phyloP scores from a whole-genome alignment of 2,888 invertebrate species.

The Helleia helle region DNA sequence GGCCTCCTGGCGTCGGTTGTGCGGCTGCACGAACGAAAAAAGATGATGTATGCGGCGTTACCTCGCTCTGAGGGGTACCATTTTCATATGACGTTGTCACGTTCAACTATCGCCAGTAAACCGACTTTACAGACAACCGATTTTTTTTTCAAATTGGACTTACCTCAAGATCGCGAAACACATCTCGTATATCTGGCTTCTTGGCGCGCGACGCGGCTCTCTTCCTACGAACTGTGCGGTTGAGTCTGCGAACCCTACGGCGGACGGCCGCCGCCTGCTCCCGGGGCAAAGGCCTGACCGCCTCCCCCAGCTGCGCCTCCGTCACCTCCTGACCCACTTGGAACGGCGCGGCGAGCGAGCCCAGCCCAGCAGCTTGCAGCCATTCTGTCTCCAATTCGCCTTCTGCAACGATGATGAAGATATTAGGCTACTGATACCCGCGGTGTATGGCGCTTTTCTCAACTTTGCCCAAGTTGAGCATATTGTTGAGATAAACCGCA shows the following conservation, averaged over 20 bases:
- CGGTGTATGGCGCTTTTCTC: too few species aligned
- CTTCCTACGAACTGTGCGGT: constrained; percentile 80
- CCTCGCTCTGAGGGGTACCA: too few species aligned
- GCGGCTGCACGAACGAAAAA: background rate
- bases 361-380: constrained; percentile 82
- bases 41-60: too few species aligned
- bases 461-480: too few species aligned
- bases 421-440: too few species aligned
- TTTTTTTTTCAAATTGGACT: constrained; percentile 22
- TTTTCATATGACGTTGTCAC: too few species aligned
- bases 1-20: too few species aligned
- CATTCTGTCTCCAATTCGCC: constrained; percentile 86
- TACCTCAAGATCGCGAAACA: constrained; percentile 88
- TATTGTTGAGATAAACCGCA: too few species aligned
- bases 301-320: constrained; percentile 77
- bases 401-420: constrained; percentile 66
- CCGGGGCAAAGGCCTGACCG: constrained; percentile 75
- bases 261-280: constrained; percentile 86
- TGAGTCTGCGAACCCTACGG: constrained; percentile 82
- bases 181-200: constrained; percentile 87
- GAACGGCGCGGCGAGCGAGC: constrained; percentile 80
- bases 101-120: too few species aligned
- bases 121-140: too few species aligned
- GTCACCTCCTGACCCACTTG: constrained; percentile 79
- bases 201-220: constrained; percentile 72